These are phyloP conservation scores for Cepaea hortensis DNA, from an alignment of 2,888 invertebrate genomes.

Conservation along the genomic window DNA sequence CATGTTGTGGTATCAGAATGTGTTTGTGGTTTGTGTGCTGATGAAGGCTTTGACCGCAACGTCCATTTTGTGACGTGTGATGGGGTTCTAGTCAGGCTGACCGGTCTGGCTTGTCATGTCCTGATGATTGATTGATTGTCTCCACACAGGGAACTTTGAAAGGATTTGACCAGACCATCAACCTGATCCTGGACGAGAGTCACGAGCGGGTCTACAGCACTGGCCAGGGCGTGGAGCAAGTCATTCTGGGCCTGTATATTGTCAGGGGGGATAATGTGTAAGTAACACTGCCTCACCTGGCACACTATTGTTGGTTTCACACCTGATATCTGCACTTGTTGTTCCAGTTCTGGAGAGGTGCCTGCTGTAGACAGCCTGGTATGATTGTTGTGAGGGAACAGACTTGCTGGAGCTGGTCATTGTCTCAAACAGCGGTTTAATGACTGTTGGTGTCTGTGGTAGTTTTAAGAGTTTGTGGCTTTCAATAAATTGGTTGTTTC, in stretches of 20 bases:
- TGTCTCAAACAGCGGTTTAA: not conserved
- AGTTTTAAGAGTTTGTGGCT: too few relatives aligned
- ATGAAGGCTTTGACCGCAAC: too few relatives aligned
- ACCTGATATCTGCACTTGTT: too few relatives aligned
- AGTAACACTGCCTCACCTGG: constrained; percentile 73
- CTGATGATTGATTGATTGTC: not conserved
- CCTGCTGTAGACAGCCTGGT: too few relatives aligned
- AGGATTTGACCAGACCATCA: constrained; percentile 99
- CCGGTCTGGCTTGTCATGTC: not conserved
- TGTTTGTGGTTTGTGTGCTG: too few relatives aligned
- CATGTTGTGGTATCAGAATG: too few relatives aligned
- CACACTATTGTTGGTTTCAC: too few relatives aligned
- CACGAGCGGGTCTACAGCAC: constrained; percentile 98
- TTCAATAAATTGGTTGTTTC: too few relatives aligned
- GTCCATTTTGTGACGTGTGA: not conserved
- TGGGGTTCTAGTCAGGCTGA: not conserved
- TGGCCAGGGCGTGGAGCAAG: constrained; percentile 93
- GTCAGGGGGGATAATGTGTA: constrained; percentile 98
- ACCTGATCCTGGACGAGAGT: constrained; percentile 97
- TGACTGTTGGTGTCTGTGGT: not conserved
- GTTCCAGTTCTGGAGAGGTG: too few relatives aligned
- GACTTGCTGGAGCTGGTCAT: not conserved
- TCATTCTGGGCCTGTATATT: constrained; percentile 96
- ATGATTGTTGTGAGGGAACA: too few relatives aligned
- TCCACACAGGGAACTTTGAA: constrained; percentile 89